phyloP scores from a whole-genome alignment of 1,140 invertebrate species.

The Latrodectus geometricus region DNA sequence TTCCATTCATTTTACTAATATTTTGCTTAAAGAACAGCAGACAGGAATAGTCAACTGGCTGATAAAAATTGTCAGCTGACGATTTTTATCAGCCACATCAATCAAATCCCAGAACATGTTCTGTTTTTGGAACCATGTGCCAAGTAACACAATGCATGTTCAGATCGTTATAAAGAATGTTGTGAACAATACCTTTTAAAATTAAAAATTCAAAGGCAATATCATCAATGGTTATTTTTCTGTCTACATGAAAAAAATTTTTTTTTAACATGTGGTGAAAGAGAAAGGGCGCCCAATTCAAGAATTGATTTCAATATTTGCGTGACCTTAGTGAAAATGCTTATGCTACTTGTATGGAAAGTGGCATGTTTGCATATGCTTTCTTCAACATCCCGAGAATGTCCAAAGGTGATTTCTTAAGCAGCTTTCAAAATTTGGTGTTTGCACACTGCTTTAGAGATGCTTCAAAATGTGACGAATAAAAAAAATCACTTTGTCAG shows the following conservation, averaged over 20 bases:
- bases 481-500: constrained; percentile 7
- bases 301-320: neutral
- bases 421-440: constrained; percentile 8
- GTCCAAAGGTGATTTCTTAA: neutral
- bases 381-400: constrained; percentile 19
- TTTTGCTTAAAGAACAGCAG: constrained; percentile 8
- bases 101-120: constrained; percentile 11
- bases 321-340: constrained; percentile 1
- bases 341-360: constrained; percentile 1
- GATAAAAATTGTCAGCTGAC: neutral
- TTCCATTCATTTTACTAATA: neutral
- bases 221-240: neutral
- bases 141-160: neutral
- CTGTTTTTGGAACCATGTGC: constrained; percentile 2
- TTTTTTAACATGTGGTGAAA: neutral
- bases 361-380: neutral
- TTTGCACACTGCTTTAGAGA: neutral
- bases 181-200: neutral
- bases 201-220: constrained; percentile 5
- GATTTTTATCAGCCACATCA: neutral
- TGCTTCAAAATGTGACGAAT: constrained; percentile 4
- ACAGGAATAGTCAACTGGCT: neutral
- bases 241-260: constrained; percentile 7
- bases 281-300: neutral
- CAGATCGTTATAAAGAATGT: constrained; percentile 9